Evolutionary conservation across 2,888 invertebrate species (phyloP), one percentile per base, ranked within the genome.

Genomic region (Eristalis intricaria): DNA sequence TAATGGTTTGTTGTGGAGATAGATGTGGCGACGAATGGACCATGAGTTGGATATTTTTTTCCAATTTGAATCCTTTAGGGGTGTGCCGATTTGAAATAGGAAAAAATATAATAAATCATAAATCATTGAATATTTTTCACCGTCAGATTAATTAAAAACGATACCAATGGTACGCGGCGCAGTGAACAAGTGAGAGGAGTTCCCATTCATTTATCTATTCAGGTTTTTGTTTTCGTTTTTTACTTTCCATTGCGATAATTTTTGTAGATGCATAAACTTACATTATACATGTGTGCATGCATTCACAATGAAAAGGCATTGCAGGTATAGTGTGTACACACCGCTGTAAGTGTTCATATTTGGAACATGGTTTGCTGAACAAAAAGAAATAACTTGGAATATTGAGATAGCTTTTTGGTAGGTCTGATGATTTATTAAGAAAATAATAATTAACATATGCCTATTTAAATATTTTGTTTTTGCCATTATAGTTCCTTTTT

Each of bases 81-180:
- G 75, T 64, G 84, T 64, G 73, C 61, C 82, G 70, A 66, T 78
- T 82, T 74, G 50, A 78, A 69, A 61, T 83, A 43, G 61, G 70
- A 82, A 74, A 86, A 86, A 82, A 78, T 78, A 70, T 86, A 74
- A 78, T 86, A 23, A 56, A 78, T 75, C 83, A 86, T 86, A 86
- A 86, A 86, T 86, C 86, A 86, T 78, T 74, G 19, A 4, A 60
- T 60, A 60, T 60, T 60, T 60, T 60, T 71, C 23, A 50, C 19
- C 19, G 11, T n/a, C 50, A 60, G 81, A 84, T 84, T 75, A 84
- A 84, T 81, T 68, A 66, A 58, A 84, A 68, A 19, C 8, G 50
- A 50, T 50, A 50, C 50, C 50, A 50, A 19, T 5, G 19, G 19
- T 19, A 50, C 50, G 50, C 19, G 50, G 50, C 19, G 50, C 50